Conservation (phyloP, 2,888 invertebrate species). For the Melinaea marsaeus region DNA sequence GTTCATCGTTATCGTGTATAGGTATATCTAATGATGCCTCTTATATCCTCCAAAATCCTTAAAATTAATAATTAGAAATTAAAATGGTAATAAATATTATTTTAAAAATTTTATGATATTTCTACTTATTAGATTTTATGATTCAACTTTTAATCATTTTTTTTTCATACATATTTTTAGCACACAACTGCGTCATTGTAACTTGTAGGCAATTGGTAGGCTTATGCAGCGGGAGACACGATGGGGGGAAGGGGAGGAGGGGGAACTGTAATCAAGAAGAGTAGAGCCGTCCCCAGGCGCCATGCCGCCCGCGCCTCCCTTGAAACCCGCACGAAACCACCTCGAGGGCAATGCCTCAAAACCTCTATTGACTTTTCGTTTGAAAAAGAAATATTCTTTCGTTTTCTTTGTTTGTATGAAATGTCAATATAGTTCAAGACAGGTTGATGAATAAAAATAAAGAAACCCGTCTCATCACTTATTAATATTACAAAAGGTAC, state of each 20-base stretch:
- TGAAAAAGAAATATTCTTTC: slow-evolving; percentile 64
- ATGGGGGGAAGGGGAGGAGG: slow-evolving; percentile 42
- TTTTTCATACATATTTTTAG: slow-evolving; percentile 13
- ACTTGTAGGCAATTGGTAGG: slow-evolving; percentile 45
- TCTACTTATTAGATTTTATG: neutral
- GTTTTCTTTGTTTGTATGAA: slow-evolving; percentile 65
- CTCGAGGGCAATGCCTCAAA: slow-evolving; percentile 73
- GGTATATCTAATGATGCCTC: no score
- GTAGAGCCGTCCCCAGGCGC: slow-evolving; percentile 73
- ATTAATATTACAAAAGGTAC: neutral
- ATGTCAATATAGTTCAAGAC: slow-evolving; percentile 51
- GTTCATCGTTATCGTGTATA: neutral
- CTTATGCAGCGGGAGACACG: slow-evolving; percentile 52
- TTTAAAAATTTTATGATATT: neutral
- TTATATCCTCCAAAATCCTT: no score
- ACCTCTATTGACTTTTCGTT: slow-evolving; percentile 73
- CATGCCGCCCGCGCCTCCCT: slow-evolving; percentile 39
- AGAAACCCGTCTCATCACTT: slow-evolving; percentile 15
- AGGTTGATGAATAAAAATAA: slow-evolving; percentile 29
- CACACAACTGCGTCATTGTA: slow-evolving; percentile 28
- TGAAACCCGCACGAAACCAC: slow-evolving; percentile 50
- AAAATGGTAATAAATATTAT: no score
- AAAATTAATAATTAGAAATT: no score
- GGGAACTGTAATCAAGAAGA: slow-evolving; percentile 77
- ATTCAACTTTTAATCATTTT: neutral